phyloP scores from a whole-genome alignment of 2,113 vertebrate species.

The Puma concolor region DNA sequence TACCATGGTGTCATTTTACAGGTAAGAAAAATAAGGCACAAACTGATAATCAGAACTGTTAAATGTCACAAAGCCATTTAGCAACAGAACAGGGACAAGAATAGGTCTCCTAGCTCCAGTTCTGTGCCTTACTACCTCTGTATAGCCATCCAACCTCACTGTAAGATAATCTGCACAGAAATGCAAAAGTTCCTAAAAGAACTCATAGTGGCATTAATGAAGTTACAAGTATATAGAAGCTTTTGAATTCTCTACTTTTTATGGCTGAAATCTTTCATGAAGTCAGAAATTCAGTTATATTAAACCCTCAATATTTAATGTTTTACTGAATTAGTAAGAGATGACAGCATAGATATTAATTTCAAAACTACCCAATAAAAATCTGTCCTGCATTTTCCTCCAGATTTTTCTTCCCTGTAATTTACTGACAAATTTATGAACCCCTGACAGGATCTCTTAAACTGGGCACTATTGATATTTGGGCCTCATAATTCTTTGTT shows the following conservation, averaged over 20 bases:
- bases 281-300: background rate
- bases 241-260: background rate
- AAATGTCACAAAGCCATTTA: background rate
- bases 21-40: background rate
- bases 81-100: background rate
- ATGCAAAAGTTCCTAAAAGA: background rate
- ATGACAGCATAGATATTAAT: background rate
- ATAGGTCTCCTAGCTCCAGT: background rate
- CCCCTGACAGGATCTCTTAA: background rate
- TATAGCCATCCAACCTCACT: background rate
- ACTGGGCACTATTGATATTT: background rate
- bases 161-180: background rate
- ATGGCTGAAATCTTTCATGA: background rate
- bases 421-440: background rate
- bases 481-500: background rate
- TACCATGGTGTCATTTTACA: background rate
- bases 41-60: background rate
- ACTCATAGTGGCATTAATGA: background rate
- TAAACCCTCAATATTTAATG: background rate
- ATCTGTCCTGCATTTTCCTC: background rate
- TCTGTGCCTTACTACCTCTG: background rate
- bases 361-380: slow-evolving; percentile 27
- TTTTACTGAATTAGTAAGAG: background rate
- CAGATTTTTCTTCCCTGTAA: background rate
- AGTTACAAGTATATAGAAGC: background rate